phyloP scores from a whole-genome alignment of 2,888 invertebrate species.

The Kuschelorhynchus macadamiae region DNA sequence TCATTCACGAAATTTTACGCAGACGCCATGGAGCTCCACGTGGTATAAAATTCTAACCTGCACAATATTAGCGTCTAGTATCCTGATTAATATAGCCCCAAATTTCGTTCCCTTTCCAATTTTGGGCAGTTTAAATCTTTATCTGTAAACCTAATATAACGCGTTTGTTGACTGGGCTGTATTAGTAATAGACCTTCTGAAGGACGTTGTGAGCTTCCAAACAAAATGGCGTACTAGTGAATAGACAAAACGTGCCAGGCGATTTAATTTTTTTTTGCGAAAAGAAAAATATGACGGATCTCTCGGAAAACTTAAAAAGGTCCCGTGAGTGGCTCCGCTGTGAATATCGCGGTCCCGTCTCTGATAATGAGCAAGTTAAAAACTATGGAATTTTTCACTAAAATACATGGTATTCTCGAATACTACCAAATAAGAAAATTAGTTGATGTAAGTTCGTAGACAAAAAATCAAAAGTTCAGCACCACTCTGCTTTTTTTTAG shows the following conservation, averaged over 20 bases:
- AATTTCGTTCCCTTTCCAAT: conserved; percentile 14
- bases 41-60: conserved; percentile 55
- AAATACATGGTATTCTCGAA: conserved; percentile 39
- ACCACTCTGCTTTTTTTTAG: conserved; percentile 29
- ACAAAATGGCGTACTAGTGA: conserved; percentile 44
- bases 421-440: conserved; percentile 39
- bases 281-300: conserved; percentile 26
- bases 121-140: neutral
- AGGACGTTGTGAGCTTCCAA: conserved; percentile 35
- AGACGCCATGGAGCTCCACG: conserved; percentile 51
- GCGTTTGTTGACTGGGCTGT: neutral
- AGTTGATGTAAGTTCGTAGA: conserved; percentile 45
- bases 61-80: conserved; percentile 64
- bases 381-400: conserved; percentile 42
- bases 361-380: conserved; percentile 14
- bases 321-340: conserved; percentile 38
- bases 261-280: conserved; percentile 14
- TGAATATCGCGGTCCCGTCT: conserved; percentile 22
- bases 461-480: conserved; percentile 19
- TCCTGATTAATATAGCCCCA: conserved; percentile 8
- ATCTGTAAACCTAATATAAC: neutral
- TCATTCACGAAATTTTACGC: conserved; percentile 58
- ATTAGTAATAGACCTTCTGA: conserved; percentile 26
- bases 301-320: conserved; percentile 16
- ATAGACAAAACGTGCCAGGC: conserved; percentile 32